These are phyloP conservation scores for Eristalis tenax DNA, from an alignment of 2,888 invertebrate genomes.

Conservation along the genomic window DNA sequence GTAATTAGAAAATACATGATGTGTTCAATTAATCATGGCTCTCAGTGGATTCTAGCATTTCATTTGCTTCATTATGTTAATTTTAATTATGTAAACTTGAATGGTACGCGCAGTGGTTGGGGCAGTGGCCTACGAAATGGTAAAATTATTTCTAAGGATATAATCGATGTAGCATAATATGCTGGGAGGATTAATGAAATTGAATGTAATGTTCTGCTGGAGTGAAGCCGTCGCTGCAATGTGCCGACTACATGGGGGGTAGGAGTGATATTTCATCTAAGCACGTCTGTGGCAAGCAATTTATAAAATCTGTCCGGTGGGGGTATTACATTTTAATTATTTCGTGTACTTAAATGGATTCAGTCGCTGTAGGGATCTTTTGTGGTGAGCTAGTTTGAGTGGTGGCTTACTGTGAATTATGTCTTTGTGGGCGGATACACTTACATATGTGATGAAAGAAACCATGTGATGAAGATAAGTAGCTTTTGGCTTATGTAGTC, in stretches of 20 bases:
- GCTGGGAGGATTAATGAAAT: conserved; percentile 58
- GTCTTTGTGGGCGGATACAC: not conserved
- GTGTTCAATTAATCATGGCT: conserved; percentile 57
- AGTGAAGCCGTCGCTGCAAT: not conserved
- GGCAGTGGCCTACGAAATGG: not conserved
- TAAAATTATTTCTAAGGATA: conserved; percentile 17
- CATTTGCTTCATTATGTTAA: conserved; percentile 66
- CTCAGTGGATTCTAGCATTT: conserved; percentile 47
- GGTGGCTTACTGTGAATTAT: not conserved
- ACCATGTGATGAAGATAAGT: too few relatives aligned
- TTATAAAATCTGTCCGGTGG: conserved; percentile 44
- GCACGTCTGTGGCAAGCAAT: conserved; percentile 36
- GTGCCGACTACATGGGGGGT: not conserved
- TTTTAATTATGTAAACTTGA: conserved; percentile 68
- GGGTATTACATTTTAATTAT: conserved; percentile 55
- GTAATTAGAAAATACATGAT: conserved; percentile 69
- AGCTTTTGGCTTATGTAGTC: too few relatives aligned
- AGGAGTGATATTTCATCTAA: conserved; percentile 3
- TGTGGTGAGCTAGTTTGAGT: not conserved
- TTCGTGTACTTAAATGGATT: conserved; percentile 35
- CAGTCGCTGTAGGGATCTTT: not conserved
- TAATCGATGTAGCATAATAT: conserved; percentile 49
- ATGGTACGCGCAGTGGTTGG: not conserved
- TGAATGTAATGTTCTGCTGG: conserved; percentile 39
- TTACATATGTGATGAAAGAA: too few relatives aligned